These are phyloP conservation scores for Corydoras sp. DNA, from an alignment of 2,113 vertebrate genomes.

Conservation along the genomic window DNA sequence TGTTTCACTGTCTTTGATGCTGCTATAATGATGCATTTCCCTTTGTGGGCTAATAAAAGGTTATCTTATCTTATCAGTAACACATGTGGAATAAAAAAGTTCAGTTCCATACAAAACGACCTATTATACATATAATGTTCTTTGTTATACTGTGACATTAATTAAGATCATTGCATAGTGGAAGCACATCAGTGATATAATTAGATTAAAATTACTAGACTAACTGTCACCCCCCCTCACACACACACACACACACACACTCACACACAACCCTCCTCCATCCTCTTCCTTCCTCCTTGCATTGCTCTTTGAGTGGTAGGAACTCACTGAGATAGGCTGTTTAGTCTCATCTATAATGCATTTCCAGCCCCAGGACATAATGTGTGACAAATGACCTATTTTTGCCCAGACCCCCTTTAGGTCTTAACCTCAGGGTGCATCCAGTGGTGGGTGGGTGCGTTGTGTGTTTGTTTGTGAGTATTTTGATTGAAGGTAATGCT, in stretches of 20 bases:
- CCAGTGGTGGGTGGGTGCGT: neutral
- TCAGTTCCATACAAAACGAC: no score
- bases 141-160: no score
- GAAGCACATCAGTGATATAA: no score
- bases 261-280: neutral
- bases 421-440: slow-evolving; percentile 57
- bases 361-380: slow-evolving; percentile 66
- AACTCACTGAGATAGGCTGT: slow-evolving; percentile 62
- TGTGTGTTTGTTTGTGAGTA: slow-evolving; percentile 45
- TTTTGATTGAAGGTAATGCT: no score
- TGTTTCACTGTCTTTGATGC: no score
- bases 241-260: neutral
- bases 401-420: slow-evolving; percentile 68
- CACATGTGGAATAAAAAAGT: no score
- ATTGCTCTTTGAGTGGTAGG: slow-evolving; percentile 52
- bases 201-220: no score
- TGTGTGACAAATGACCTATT: slow-evolving; percentile 79
- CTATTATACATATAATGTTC: no score
- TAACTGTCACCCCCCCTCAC: slow-evolving; percentile 20
- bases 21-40: no score
- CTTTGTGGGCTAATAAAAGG: no score
- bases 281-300: slow-evolving; percentile 45
- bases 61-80: no score
- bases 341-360: slow-evolving; percentile 72
- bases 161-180: no score